phyloP scores from a whole-genome alignment of 2,888 invertebrate genomes.

The Troilus luridus region DNA sequence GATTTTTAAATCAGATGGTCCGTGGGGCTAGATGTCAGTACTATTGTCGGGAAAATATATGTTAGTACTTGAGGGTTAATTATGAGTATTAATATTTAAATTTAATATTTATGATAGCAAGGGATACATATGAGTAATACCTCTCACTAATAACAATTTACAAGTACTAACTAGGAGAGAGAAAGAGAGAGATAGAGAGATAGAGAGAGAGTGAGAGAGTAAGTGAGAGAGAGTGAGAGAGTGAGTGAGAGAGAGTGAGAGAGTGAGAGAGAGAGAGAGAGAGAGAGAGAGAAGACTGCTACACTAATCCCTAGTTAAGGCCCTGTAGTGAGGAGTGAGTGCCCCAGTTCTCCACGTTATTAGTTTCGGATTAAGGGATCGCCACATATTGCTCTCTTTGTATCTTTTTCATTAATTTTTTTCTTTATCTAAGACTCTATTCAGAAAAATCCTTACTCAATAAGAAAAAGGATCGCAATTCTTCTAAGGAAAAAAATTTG shows the following conservation, averaged over 20 bases:
- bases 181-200: neutral
- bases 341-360: constrained; percentile 26
- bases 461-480: neutral
- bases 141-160: neutral
- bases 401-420: constrained; percentile 40
- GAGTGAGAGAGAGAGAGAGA: too few species aligned
- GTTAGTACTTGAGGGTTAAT: too few species aligned
- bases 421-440: neutral
- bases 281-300: neutral
- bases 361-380: constrained; percentile 39
- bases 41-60: too few species aligned
- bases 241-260: too few species aligned
- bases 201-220: too few species aligned
- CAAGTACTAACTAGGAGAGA: neutral
- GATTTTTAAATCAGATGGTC: too few species aligned
- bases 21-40: too few species aligned
- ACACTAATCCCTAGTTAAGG: constrained; percentile 19
- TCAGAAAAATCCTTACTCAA: neutral
- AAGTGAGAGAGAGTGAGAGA: too few species aligned
- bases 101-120: neutral
- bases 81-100: neutral
- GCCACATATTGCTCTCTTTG: constrained; percentile 36
- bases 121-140: neutral
- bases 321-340: constrained; percentile 7
- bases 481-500: neutral